These are phyloP conservation scores for Prosopocoilus inquinatus DNA, from an alignment of 2,888 invertebrate species.

Conservation along the genomic window DNA sequence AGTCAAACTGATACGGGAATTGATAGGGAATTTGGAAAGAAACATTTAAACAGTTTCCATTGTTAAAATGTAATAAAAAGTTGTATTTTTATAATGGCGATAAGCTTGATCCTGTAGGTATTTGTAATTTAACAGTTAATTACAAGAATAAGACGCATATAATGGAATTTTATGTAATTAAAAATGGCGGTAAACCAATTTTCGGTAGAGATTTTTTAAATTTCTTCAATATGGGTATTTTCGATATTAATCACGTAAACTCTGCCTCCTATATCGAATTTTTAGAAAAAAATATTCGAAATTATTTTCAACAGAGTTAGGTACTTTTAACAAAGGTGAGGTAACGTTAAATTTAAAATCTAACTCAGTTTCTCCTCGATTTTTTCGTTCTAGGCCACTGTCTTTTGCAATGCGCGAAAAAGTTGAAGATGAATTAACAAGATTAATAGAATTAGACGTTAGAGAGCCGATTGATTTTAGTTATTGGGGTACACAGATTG, in stretches of 20 bases:
- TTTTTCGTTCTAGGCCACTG: background rate
- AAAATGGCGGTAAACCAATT: background rate
- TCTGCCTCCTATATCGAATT: background rate
- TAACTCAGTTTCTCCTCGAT: background rate
- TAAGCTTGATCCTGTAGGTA: background rate
- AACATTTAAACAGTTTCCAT: background rate
- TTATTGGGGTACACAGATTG: conserved; percentile 28
- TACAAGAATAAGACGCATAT: background rate
- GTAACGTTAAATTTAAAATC: background rate
- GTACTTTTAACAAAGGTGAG: background rate
- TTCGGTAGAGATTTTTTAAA: background rate
- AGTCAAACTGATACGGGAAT: no score
- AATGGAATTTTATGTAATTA: background rate
- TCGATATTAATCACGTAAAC: background rate
- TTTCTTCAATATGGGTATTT: background rate
- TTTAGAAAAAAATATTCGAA: background rate
- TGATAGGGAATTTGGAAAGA: background rate
- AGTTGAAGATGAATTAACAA: conserved; percentile 11
- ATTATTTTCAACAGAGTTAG: background rate
- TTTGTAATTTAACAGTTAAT: background rate
- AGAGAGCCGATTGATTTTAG: conserved; percentile 9
- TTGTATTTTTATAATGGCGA: background rate
- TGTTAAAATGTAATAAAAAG: background rate
- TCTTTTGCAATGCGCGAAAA: background rate
- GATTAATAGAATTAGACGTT: conserved; percentile 7